Evolutionary conservation across 1,140 invertebrate genomes (phyloP), one percentile per base, ranked within the genome.

Genomic region (Aricia agestis): DNA sequence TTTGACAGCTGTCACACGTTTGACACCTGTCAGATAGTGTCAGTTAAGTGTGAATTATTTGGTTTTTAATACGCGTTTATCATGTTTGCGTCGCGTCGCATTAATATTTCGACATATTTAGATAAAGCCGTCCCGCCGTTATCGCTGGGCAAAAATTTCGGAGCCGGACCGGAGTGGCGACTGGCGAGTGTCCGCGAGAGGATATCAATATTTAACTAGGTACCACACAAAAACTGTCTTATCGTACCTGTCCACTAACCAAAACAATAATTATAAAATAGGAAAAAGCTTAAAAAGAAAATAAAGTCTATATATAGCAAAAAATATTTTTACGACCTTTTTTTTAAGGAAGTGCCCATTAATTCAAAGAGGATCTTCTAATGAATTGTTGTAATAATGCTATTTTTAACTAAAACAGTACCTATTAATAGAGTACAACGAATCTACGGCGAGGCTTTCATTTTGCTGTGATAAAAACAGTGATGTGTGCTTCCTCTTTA

Each of bases 21-120:
- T 72, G 71, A 72, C 71, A 72, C 58, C 67, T 72, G 71, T 72
- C 71, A 72, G 71, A 72, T 72, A 72, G 65, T 72, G 71, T 72
- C 71, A 72, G 70, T 72, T 72, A 72, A 72, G 70, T 72, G 70
- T 72, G 66, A 72, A 72, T 72, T 72, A 72, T 72, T 72, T 72
- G 70, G 66, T 72, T 72, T 72, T 72, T 72, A 72, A 67, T 67
- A 63, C 59, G 18, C 59, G 10, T 63, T 63, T 63, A 63, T 63
- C 59, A 63, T 63, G 59, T 63, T 63, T 63, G 59, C 59, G 59
- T 63, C 59, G 59, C 59, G 59, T 63, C 59, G 59, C 17, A 63
- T 63, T 63, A 63, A 63, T 19, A 63, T 63, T 63, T 63, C 59
- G 59, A 63, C 59, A 63, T 25, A 63, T 63, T 63, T 63, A 63